phyloP scores from a whole-genome alignment of 2,797 vertebrate species.

The Sternotherus odoratus region DNA sequence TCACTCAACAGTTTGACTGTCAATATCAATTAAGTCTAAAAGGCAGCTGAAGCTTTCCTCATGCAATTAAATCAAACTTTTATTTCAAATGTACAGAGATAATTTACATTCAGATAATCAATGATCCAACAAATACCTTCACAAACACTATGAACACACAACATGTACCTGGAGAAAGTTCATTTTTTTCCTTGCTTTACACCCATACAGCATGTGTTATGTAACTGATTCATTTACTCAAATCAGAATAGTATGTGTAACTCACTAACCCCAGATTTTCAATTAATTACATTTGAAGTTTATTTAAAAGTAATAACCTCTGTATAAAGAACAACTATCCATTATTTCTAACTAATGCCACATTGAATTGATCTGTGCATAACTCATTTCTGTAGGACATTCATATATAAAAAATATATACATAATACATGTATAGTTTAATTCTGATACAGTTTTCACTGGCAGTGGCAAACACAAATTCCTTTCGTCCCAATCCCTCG shows the following conservation, averaged over 20 bases:
- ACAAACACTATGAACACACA: neutral
- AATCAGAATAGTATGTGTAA: neutral
- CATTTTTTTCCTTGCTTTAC: neutral
- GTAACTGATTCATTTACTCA: neutral
- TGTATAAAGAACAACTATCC: neutral
- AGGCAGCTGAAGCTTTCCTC: conserved; percentile 10
- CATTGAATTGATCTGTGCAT: neutral
- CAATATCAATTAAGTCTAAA: neutral
- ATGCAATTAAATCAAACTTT: neutral
- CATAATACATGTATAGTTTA: neutral
- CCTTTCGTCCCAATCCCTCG: neutral
- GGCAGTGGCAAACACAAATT: neutral
- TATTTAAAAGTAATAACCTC: neutral
- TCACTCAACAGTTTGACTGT: neutral
- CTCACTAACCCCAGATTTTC: neutral
- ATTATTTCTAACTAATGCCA: neutral
- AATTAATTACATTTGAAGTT: neutral
- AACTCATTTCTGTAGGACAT: neutral
- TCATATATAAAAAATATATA: neutral
- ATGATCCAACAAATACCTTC: neutral
- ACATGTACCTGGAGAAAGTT: neutral
- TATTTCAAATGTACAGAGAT: neutral
- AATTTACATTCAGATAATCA: conserved; percentile 4
- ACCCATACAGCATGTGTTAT: neutral
- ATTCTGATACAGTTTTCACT: neutral